phyloP scores from a whole-genome alignment of 2,888 invertebrate genomes.

The Acleris literana region DNA sequence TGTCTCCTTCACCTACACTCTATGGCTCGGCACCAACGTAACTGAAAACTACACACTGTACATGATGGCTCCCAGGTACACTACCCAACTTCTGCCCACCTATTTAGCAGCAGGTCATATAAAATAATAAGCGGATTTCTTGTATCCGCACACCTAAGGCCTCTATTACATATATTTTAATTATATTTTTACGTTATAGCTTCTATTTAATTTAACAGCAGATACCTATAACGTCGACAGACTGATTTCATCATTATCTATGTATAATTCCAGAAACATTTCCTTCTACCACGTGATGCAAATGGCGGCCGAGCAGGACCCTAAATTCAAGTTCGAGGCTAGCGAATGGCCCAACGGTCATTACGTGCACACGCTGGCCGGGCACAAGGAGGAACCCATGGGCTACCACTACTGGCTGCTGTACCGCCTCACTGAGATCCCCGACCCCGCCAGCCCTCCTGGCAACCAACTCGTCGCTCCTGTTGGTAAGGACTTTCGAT shows the following conservation, averaged over 20 bases:
- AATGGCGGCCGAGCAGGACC: conserved; percentile 91
- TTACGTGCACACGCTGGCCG: conserved; percentile 93
- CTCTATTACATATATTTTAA: too few relatives aligned
- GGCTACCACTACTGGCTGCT: conserved; percentile 95
- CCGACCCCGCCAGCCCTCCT: conserved; percentile 91
- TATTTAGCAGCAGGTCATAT: too few relatives aligned
- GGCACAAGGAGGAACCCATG: conserved; percentile 91
- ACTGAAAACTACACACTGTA: conserved; percentile 91
- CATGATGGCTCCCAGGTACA: conserved; percentile 88
- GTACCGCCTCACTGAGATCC: conserved; percentile 91
- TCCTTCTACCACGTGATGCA: conserved; percentile 91
- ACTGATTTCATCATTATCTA: neutral
- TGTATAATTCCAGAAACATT: conserved; percentile 76
- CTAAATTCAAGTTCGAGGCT: conserved; percentile 89
- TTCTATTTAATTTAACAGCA: too few relatives aligned
- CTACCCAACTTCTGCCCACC: neutral
- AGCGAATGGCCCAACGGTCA: conserved; percentile 97
- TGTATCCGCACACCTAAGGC: too few relatives aligned
- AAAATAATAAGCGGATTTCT: too few relatives aligned
- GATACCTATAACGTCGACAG: too few relatives aligned
- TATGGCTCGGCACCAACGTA: conserved; percentile 94
- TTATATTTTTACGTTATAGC: too few relatives aligned
- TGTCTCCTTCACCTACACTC: conserved; percentile 91
- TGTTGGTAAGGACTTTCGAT: conserved; percentile 84
- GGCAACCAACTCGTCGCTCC: conserved; percentile 94